Base-by-base conservation (phyloP, 2,797 vertebrate species). In the Glossophaga mutica region DNA sequence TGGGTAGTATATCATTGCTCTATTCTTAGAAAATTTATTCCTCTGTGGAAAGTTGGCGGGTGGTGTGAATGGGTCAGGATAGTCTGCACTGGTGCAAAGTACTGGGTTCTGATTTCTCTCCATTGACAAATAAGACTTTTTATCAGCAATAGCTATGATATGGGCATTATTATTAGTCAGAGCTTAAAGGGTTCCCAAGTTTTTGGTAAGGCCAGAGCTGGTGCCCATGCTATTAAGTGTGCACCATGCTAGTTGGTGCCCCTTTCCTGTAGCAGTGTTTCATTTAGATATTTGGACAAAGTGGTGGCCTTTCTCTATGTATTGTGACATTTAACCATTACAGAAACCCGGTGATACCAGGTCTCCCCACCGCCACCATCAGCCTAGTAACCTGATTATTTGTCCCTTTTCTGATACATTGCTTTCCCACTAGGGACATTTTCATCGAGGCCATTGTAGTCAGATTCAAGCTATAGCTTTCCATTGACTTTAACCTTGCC, bases 201-300 rank as follows among this genome's bases (percentile, higher is more conserved):
- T 70, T 94, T 94, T 94, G n/a, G 18, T 93, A 87, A 86, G 42
- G 14, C 37, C 55, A 78, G 74, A 86, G 26, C 29, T 96, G 34
- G 42, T 97, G 21, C 46, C 8, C 9, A 77, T 32, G 34, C 32
- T 92, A 4, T 42, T n/a, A 76, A 70, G 65, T 62, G 16, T 94
- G 92, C 48, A 91, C 9, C 5, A 15, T 86, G 62, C 29, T 86
- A 42, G 11, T 46, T 91, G 74, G 21, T 29, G 29, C 29, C 22
- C 46, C 50, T 88, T 86, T 19, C 34, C 32, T 83, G 12, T 42
- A 55, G 37, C 67, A 90, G 68, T 94, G 68, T 32, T 83, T 92
- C 44, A 59, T 81, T 95, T 79, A 87, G 50, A 46, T 78, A 88
- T 62, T 46, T 87, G 67, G 22, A 68, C 8, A 22, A 87, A 68